Base-by-base conservation (phyloP, 2,797 vertebrate species). In the Tadarida brasiliensis region DNA sequence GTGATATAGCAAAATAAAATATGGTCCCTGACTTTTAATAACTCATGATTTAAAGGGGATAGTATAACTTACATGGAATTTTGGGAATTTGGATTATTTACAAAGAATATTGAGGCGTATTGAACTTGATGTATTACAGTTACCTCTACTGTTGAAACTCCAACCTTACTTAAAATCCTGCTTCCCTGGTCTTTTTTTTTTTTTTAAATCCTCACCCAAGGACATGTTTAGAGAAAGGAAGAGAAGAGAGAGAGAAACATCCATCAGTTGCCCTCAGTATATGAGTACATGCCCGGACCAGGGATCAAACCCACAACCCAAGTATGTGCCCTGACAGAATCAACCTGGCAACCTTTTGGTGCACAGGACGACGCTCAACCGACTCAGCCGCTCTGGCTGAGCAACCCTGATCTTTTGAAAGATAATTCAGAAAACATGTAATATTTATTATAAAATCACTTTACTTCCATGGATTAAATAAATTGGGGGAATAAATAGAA, bases 1-100 rank as follows among this genome's bases (percentile, higher is more conserved):
- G 11, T 68, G 61, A 81, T n/a, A 49, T 5, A 94, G 11, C n/a
- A 35, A 94, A 81, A 90, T 33, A 39, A 76, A 94, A 77, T 54
- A 71, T 49, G 44, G 51, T 26, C 22, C 30, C 24, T 35, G 28
- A 90, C 47, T 22, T 71, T 93, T 39, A 81, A 33, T 57, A 67
- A 51, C 8, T 83, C 8, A 56, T 61, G 39, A 77, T 33, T 77
- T 80, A 78, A 82, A 65, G 12, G 22, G 47, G 17, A 57, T 65
- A 86, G 5, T 39, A 57, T 82, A 30, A 80, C 9, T 89, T 78
- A 61, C 2, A 28, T 33, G 28, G 28, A 77, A 77, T 84, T 68
- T 95, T 19, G 51, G 15, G 24, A 85, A 44, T 84, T 83, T 47
- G 6, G 3, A 24, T 76, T 77, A 90, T 87, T 81, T 92, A 14